phyloP scores from a whole-genome alignment of 2,888 invertebrate genomes.

The Eugnorisma glareosa region DNA sequence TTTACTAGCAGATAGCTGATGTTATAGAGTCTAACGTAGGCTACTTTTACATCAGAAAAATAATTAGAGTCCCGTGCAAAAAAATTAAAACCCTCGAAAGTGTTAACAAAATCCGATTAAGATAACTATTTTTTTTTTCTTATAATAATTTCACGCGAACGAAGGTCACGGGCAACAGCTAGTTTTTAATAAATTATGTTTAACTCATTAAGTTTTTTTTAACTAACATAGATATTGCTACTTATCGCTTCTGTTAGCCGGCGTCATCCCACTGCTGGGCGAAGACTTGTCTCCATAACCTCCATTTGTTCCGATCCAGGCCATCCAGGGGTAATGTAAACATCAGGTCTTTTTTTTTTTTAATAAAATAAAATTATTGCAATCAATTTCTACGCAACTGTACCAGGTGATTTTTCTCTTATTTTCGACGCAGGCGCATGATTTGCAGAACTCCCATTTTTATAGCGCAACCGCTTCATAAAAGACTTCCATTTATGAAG shows the following conservation, averaged over 20 bases:
- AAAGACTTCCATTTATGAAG: constrained; percentile 62
- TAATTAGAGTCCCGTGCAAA: no score
- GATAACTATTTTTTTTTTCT: no score
- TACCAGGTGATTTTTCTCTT: constrained; percentile 63
- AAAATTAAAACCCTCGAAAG: no score
- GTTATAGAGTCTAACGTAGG: no score
- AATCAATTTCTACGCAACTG: constrained; percentile 28
- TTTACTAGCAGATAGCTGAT: no score
- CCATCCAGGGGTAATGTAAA: not conserved
- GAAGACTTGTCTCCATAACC: not conserved
- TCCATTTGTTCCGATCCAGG: not conserved
- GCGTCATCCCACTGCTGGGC: not conserved
- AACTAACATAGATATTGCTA: not conserved
- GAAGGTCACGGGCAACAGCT: no score
- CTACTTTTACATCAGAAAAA: no score
- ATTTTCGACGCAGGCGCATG: constrained; percentile 58
- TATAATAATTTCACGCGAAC: no score
- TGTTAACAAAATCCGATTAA: no score
- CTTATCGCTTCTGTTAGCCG: not conserved
- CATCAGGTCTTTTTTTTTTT: not conserved
- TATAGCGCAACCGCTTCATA: constrained; percentile 47
- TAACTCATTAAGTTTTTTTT: not conserved
- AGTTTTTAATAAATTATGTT: no score
- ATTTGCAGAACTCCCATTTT: constrained; percentile 66
- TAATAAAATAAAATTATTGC: not conserved